These are phyloP conservation scores for Netelia inedita DNA, from an alignment of 2,888 invertebrate genomes.

Conservation along the genomic window DNA sequence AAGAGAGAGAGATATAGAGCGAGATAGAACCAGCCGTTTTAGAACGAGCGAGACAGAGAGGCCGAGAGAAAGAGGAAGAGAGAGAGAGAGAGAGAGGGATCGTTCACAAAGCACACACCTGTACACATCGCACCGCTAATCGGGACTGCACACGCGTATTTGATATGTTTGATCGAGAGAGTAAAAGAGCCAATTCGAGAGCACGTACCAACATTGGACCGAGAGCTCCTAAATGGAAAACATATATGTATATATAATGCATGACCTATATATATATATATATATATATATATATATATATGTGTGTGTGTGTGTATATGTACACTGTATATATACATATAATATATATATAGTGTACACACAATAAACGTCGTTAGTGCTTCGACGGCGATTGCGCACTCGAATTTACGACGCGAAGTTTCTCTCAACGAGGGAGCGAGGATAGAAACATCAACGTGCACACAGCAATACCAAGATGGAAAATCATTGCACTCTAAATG, in stretches of 20 bases:
- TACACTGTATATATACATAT: not conserved
- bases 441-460: not conserved
- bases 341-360: constrained; percentile 8
- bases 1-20: not conserved
- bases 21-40: too few species aligned
- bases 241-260: constrained; percentile 19
- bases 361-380: constrained; percentile 41
- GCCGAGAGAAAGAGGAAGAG: too few species aligned
- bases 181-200: constrained; percentile 24
- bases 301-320: not conserved
- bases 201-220: constrained; percentile 45
- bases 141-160: constrained; percentile 41
- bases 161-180: constrained; percentile 47
- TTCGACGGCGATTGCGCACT: constrained; percentile 39
- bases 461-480: constrained; percentile 6
- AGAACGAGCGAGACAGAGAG: not conserved
- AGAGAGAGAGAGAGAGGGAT: not conserved
- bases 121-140: constrained; percentile 31
- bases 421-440: not conserved
- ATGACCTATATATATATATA: constrained; percentile 5
- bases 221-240: not conserved
- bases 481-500: constrained; percentile 27
- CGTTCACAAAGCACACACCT: not conserved
- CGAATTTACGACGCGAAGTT: constrained; percentile 44
- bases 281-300: constrained; percentile 1